phyloP scores from a whole-genome alignment of 2,888 invertebrate species.

The Drosophila nr. medialis region DNA sequence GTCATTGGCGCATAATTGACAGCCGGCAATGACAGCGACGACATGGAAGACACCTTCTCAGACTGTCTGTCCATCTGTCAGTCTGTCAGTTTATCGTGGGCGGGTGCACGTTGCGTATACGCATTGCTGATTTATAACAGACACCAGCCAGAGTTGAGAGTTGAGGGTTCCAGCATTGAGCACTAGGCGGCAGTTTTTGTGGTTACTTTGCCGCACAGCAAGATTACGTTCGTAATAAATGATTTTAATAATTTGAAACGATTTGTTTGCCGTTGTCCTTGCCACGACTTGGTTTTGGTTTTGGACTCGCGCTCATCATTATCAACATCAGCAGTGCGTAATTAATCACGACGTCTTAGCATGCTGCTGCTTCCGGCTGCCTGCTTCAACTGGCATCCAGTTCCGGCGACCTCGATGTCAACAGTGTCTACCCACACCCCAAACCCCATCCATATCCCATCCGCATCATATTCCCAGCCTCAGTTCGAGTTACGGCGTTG shows the following conservation, averaged over 20 bases:
- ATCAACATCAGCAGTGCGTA: conserved; percentile 64
- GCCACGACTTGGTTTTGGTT: conserved; percentile 7
- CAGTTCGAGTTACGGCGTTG: conserved; percentile 29
- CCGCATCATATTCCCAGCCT: neutral
- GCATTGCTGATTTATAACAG: conserved; percentile 65
- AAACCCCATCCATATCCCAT: neutral
- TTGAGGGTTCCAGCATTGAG: conserved; percentile 26
- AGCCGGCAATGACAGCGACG: conserved; percentile 67
- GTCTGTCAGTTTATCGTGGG: conserved; percentile 5
- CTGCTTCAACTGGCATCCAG: conserved; percentile 41
- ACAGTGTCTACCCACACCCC: conserved; percentile 19
- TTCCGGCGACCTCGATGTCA: conserved; percentile 63
- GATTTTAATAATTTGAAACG: conserved; percentile 83
- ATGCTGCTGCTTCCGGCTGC: conserved; percentile 51
- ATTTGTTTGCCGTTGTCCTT: conserved; percentile 73
- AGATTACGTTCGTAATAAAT: conserved; percentile 81
- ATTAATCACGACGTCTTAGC: conserved; percentile 76
- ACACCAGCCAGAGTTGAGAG: conserved; percentile 19
- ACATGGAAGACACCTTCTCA: conserved; percentile 41
- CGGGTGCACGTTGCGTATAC: conserved; percentile 47
- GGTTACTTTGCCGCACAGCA: conserved; percentile 42
- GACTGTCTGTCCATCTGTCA: neutral
- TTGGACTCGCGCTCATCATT: conserved; percentile 58
- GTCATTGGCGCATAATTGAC: conserved; percentile 71
- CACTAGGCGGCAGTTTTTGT: conserved; percentile 54